Percentiles rank a stretch among this genome's conserved stretches.
These are phyloP conservation scores for Cephus nigrinus DNA, from an alignment of 2,888 invertebrate species.

Conservation along the genomic window DNA sequence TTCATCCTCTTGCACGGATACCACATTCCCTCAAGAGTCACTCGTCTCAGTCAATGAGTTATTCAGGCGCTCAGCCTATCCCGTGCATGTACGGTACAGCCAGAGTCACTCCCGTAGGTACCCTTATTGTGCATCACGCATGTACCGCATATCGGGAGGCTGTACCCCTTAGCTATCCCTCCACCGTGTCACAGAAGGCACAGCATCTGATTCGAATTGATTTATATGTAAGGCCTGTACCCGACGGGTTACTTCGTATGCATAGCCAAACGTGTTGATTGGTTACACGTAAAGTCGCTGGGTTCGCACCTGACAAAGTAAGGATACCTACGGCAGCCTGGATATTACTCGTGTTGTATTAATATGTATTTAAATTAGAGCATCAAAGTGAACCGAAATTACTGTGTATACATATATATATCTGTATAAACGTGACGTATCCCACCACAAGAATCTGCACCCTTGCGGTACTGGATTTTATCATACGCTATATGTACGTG, in stretches of 20 bases:
- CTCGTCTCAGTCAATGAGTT: background rate
- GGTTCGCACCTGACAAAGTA: conserved; percentile 13
- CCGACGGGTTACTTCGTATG: conserved; percentile 46
- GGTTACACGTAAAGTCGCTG: conserved; percentile 45
- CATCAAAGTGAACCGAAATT: conserved; percentile 52
- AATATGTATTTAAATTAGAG: conserved; percentile 59
- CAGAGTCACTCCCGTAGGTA: conserved; percentile 19
- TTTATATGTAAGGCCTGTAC: conserved; percentile 27
- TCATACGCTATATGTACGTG: background rate
- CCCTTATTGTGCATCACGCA: conserved; percentile 28
- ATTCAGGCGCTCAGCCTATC: too few species aligned
- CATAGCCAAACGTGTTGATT: conserved; percentile 48
- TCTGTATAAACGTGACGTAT: background rate
- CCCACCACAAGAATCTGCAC: background rate
- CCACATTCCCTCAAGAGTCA: background rate
- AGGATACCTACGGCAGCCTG: conserved; percentile 7
- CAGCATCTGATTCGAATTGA: conserved; percentile 36
- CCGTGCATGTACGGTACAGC: background rate
- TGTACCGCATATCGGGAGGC: background rate
- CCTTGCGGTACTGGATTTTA: background rate
- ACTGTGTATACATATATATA: conserved; percentile 23
- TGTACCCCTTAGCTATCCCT: background rate
- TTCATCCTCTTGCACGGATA: background rate
- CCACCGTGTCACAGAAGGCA: background rate
- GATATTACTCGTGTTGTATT: conserved; percentile 51